Base-by-base conservation (phyloP, 2,888 invertebrate species). In the Campaea margaritaria region DNA sequence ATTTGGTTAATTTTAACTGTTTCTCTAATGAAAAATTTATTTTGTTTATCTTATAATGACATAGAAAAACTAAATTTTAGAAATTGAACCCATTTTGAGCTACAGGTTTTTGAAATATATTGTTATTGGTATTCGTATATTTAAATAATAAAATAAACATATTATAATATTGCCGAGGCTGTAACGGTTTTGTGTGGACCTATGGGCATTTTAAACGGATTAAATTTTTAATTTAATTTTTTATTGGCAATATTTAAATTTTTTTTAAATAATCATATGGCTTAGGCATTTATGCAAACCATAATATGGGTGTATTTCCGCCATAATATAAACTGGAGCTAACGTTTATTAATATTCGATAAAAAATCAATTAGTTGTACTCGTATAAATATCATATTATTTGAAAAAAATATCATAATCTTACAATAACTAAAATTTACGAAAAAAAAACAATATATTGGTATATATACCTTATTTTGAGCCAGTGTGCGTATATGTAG, bases 241-340 rank as follows among this genome's bases (percentile, higher is more conserved):
- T 13, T 56, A 61, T 52, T 44, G 31, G 45, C 21, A 44, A 39
- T 52, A 56, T 56, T 56, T 52, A 52, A 52, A 56, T 56, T 12
- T 14, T 7, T 16, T 13, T 41, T 49, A 34, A 41, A 51, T 34
- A 31, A 49, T 49, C 39, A 14, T 43, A 53, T 21, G 31, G 34
- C 43, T 45, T 44, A 21, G 39, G 28, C 39, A 39, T 53, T 39
- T 38, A 45, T 45, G 27, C 43, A 34, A 39, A 21, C 31, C 14
- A 38, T 27, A 38, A 52, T 31, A 45, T 15, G 15, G 15, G 16
- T 49, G 34, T 34, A 42, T 31, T 1, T 49, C 7, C 39, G 45
- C 14, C 48, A 11, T 4, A 34, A 36, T 7, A 28, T 14, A 34
- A n/a, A 42, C 41, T 15, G 28, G 8, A 31, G 13, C 15, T 28